Percentiles rank a stretch among this genome's conserved stretches.
phyloP scores from a whole-genome alignment of 2,797 vertebrate genomes.

The Acomys russatus region DNA sequence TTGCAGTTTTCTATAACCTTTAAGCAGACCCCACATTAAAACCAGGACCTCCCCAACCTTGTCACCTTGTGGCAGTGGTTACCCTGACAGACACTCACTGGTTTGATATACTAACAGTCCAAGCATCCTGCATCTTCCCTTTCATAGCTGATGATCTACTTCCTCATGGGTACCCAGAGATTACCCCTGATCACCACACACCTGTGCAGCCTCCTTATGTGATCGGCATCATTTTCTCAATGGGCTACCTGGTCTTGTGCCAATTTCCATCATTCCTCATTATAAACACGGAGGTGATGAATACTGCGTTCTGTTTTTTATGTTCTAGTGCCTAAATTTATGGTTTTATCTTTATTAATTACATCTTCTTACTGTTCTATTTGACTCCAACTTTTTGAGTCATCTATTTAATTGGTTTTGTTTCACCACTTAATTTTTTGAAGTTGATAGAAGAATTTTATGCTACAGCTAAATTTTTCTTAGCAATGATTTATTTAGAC shows the following conservation, averaged over 20 bases:
- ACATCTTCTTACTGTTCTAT: neutral
- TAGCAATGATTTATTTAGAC: constrained; percentile 12
- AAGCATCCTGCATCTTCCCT: too few relatives aligned
- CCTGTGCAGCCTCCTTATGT: accelerated
- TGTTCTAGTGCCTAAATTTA: neutral
- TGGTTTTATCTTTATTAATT: neutral
- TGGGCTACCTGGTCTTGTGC: neutral
- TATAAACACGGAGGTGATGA: neutral
- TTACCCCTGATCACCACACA: accelerated
- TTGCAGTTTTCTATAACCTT: neutral
- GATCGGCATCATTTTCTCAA: accelerated
- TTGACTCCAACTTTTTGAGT: neutral
- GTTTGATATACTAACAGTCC: neutral
- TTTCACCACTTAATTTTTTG: neutral
- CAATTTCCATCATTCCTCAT: neutral
- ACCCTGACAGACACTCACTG: neutral
- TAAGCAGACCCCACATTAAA: neutral
- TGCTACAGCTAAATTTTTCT: neutral
- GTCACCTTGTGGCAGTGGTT: accelerated
- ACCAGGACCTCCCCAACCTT: neutral
- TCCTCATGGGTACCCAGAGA: neutral
- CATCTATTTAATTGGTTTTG: neutral
- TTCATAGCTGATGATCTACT: neutral
- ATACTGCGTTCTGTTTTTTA: neutral
- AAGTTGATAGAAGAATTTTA: neutral